Evolutionary conservation across 53 echinoderm and acorn worm species (phyloP).

Genomic region (Astropecten irregularis): DNA sequence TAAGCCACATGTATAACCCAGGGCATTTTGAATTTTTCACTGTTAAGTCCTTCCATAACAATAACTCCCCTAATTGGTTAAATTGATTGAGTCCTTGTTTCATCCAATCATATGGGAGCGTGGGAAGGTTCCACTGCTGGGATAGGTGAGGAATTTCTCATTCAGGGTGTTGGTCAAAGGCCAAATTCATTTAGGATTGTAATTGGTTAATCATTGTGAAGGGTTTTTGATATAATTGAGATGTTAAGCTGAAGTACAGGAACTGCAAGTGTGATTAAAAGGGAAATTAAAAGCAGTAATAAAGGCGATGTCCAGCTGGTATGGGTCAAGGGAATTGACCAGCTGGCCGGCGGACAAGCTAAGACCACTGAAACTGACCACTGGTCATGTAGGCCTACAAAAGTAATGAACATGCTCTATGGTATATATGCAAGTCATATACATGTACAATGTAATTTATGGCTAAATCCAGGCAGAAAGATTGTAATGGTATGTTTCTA

Average conservation of each 20-base stretch:
- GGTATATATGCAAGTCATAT: too few relatives aligned
- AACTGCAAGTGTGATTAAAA: background rate
- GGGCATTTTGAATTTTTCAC: too few relatives aligned
- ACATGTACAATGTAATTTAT: too few relatives aligned
- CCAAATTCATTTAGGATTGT: background rate
- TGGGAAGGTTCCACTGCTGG: background rate
- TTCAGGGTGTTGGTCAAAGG: too few relatives aligned
- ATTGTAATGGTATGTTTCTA: too few relatives aligned
- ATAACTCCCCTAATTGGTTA: slow-evolving; percentile 43
- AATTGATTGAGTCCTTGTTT: background rate
- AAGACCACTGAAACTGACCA: background rate
- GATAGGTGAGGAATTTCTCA: background rate
- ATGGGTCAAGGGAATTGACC: too few relatives aligned
- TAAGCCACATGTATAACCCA: background rate
- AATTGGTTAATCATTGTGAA: background rate
- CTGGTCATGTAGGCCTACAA: too few relatives aligned
- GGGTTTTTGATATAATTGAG: too few relatives aligned
- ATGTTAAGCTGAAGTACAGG: too few relatives aligned
- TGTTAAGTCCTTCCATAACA: background rate
- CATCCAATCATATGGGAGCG: background rate
- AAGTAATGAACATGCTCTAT: too few relatives aligned
- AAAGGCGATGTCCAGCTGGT: too few relatives aligned
- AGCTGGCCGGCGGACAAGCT: background rate
- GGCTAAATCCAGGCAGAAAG: too few relatives aligned
- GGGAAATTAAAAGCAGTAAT: background rate